phyloP scores from a whole-genome alignment of 2,113 vertebrate species.

The Aldabrachelys gigantea region DNA sequence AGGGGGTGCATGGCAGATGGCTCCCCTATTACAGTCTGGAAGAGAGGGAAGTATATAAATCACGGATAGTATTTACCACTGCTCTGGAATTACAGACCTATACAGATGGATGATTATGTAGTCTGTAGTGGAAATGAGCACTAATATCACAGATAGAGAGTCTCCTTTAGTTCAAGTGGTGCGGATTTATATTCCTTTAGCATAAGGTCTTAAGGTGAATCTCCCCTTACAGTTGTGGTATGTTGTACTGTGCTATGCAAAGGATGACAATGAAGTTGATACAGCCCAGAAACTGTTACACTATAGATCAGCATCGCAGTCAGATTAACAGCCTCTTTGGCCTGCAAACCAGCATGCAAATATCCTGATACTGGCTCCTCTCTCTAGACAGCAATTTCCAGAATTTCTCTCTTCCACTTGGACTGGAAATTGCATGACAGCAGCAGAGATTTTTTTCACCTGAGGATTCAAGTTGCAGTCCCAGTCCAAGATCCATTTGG shows the following conservation, averaged over 20 bases:
- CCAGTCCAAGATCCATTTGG: neutral
- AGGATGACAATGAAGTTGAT: neutral
- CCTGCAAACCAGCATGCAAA: neutral
- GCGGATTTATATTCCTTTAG: neutral
- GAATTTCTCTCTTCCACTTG: neutral
- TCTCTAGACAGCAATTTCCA: neutral
- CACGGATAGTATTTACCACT: neutral
- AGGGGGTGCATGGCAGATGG: neutral
- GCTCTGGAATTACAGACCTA: neutral
- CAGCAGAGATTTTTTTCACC: neutral
- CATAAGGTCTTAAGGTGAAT: neutral
- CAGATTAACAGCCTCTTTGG: neutral
- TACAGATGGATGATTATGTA: neutral
- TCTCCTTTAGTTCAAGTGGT: neutral
- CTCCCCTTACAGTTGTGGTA: neutral
- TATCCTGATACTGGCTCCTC: neutral
- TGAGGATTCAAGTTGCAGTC: neutral
- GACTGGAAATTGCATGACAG: neutral
- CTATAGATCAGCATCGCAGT: neutral
- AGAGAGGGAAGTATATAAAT: neutral
- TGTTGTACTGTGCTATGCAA: neutral
- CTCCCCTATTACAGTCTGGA: neutral
- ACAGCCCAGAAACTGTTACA: neutral
- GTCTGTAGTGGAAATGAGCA: neutral
- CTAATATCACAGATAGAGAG: neutral